Evolutionary conservation across 1,140 invertebrate species (phyloP), one percentile per base, ranked within the genome.

Genomic region (Nasonia vitripennis): DNA sequence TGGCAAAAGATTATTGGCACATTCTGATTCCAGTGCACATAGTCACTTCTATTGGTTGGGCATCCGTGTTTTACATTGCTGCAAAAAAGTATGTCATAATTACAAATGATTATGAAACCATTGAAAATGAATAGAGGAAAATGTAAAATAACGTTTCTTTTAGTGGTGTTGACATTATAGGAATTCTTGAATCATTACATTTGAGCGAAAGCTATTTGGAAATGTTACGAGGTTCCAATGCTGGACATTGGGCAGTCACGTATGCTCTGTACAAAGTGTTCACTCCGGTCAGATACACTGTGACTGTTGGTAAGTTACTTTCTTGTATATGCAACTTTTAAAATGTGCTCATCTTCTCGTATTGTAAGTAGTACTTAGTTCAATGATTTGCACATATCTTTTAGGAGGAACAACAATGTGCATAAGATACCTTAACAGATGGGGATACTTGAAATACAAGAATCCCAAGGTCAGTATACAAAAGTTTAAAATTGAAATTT

Each of bases 1-100:
- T 99, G 95, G 97, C 97, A 89, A 97, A 96, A 92, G 96, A 99
- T 91, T 99, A 99, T 93, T 99, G 98, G 97, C 98, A 99, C 93
- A 96, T 99, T 83, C 91, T 98, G 55, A 93, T 99, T 83, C 98
- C 97, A 48, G 98, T 99, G 1, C 98, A 99, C 93, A 88, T 97
- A 81, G 94, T 96, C 9, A 99, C 98, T 14, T 99, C 98, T 1
- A 91, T 95, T 81, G 94, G 96, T 84, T 99, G 98, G 98, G 96
- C 96, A 92, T 96, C 96, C 14, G 92, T 95, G 23, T 98, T 98
- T 92, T 99, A 98, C 92, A 96, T 97, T 91, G 92, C 96, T 87
- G 96, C 97, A n/a, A 96, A 95, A 93, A 97, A 97, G 98, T 98
- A 94, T 91, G 90, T 90, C 51, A 31, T 45, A 45, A 81, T 31